phyloP scores from a whole-genome alignment of 2,888 invertebrate species.

The Oxytorus armatus region DNA sequence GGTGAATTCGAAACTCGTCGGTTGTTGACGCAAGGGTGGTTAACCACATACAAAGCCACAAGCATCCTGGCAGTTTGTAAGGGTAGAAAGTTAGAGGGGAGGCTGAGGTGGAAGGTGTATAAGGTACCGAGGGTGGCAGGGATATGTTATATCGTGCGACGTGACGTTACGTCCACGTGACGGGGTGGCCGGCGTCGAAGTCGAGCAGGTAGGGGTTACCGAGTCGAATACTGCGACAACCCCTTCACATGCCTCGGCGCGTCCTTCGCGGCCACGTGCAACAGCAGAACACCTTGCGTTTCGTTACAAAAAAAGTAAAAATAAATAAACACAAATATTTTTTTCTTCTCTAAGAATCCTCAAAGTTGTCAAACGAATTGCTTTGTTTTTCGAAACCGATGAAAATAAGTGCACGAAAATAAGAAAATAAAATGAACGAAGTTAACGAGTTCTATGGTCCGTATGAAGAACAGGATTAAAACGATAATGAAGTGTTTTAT shows the following conservation, averaged over 20 bases:
- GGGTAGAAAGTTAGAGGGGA: slow-evolving; percentile 37
- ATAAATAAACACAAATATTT: slow-evolving; percentile 7
- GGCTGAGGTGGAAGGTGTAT: not conserved
- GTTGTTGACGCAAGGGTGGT: slow-evolving; percentile 71
- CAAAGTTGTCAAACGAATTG: not conserved
- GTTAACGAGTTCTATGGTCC: not conserved
- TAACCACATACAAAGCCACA: slow-evolving; percentile 67
- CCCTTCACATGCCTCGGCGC: slow-evolving; percentile 80
- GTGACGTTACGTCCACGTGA: slow-evolving; percentile 79
- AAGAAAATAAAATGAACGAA: too few relatives aligned
- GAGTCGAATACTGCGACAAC: slow-evolving; percentile 77
- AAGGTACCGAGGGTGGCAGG: slow-evolving; percentile 24
- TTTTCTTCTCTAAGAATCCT: not conserved
- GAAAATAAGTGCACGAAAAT: not conserved
- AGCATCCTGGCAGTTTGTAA: slow-evolving; percentile 44
- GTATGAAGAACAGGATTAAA: not conserved
- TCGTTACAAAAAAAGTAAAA: slow-evolving; percentile 15
- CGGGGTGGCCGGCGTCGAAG: slow-evolving; percentile 74
- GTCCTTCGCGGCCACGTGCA: slow-evolving; percentile 78
- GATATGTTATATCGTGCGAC: slow-evolving; percentile 57
- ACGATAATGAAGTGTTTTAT: slow-evolving; percentile 34
- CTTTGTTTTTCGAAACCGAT: not conserved
- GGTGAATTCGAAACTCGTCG: slow-evolving; percentile 30
- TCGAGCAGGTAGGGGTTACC: slow-evolving; percentile 73
- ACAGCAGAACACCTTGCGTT: slow-evolving; percentile 55